These are phyloP conservation scores for Heliothis peltigera DNA, from an alignment of 2,888 invertebrate species.

Conservation along the genomic window DNA sequence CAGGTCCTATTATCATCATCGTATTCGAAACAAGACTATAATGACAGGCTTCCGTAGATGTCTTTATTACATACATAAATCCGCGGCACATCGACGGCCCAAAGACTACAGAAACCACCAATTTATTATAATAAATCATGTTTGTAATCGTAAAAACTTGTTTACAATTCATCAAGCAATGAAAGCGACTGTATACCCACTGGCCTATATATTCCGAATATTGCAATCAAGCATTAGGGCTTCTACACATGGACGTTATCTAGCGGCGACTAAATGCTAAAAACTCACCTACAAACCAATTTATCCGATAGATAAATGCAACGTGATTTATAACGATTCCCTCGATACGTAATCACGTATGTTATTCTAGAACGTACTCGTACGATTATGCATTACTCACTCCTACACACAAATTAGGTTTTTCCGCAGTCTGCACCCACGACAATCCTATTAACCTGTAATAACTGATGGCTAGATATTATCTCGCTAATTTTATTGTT, in stretches of 20 bases:
- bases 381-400: slow-evolving; percentile 41
- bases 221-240: slow-evolving; percentile 63
- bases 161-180: slow-evolving; percentile 74
- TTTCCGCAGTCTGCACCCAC: slow-evolving; percentile 54
- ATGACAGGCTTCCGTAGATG: slow-evolving; percentile 60
- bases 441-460: slow-evolving; percentile 42
- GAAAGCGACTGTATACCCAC: slow-evolving; percentile 72
- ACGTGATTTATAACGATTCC: slow-evolving; percentile 18
- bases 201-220: slow-evolving; percentile 70
- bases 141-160: slow-evolving; percentile 71
- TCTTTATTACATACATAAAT: slow-evolving; percentile 63
- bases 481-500: slow-evolving; percentile 43
- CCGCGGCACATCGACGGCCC: slow-evolving; percentile 42
- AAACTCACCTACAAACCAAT: not conserved
- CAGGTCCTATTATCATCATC: slow-evolving; percentile 45
- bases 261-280: slow-evolving; percentile 8
- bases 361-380: slow-evolving; percentile 26
- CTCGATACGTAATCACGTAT: slow-evolving; percentile 14
- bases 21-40: slow-evolving; percentile 55
- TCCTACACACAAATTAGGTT: slow-evolving; percentile 46
- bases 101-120: slow-evolving; percentile 63
- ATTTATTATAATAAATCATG: slow-evolving; percentile 76
- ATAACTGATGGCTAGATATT: slow-evolving; percentile 45
- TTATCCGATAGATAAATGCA: slow-evolving; percentile 1
- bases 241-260: slow-evolving; percentile 19